Evolutionary conservation across 2,113 vertebrate genomes (phyloP).

Genomic region (Hydrolagus affinis): DNA sequence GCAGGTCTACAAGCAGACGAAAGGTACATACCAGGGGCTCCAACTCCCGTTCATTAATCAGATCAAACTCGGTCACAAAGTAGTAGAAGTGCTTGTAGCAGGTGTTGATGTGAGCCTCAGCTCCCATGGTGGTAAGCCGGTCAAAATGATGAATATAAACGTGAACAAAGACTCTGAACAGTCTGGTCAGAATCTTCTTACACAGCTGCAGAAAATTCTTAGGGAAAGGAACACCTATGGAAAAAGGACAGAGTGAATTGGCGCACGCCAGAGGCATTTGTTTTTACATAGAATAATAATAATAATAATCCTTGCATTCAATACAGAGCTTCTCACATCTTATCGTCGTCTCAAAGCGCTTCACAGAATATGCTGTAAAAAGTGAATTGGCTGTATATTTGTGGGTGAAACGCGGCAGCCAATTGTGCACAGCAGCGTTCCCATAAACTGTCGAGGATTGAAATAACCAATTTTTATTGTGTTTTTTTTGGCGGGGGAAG

Average conservation of each 20-base stretch:
- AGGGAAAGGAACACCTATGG: slow-evolving; percentile 88
- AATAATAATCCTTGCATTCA: slow-evolving; percentile 18
- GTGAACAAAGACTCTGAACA: slow-evolving; percentile 92
- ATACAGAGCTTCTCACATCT: not conserved
- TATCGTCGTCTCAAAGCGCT: not conserved
- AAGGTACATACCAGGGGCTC: slow-evolving; percentile 79
- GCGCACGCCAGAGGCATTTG: not conserved
- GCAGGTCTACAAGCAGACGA: not conserved
- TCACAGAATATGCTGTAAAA: not conserved
- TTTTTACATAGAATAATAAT: slow-evolving; percentile 33
- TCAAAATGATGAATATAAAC: slow-evolving; percentile 98
- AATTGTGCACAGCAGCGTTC: too few species aligned
- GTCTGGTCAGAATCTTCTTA: slow-evolving; percentile 91
- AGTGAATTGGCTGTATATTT: too few species aligned
- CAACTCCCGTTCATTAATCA: slow-evolving; percentile 84
- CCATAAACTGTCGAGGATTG: too few species aligned
- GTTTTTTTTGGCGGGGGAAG: too few species aligned
- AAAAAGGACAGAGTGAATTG: slow-evolving; percentile 36
- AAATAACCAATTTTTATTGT: too few species aligned
- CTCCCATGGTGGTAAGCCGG: slow-evolving; percentile 87
- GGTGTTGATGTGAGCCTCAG: slow-evolving; percentile 93
- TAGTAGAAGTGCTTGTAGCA: slow-evolving; percentile 98
- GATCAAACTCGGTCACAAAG: slow-evolving; percentile 91
- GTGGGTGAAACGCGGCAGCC: too few species aligned
- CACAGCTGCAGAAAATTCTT: slow-evolving; percentile 97